Base-by-base conservation (phyloP, 2,113 vertebrate genomes). In the Craseonycteris thonglongyai region DNA sequence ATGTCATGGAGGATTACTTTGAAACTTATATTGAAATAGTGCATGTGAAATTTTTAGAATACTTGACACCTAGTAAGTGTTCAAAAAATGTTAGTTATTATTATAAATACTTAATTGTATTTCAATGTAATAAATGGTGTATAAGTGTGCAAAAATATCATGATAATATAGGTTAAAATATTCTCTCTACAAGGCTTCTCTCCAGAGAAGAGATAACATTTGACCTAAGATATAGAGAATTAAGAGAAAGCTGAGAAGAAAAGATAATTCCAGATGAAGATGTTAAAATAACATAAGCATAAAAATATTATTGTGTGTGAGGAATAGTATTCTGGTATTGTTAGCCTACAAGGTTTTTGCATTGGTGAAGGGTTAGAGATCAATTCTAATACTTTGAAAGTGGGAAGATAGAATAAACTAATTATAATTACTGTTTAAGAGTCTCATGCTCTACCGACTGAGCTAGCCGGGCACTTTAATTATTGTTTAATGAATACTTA, bases 401-500 rank as follows among this genome's bases (percentile, higher is more conserved):
- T 51, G 15, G 30, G 54, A 80, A 22, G 11, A 28, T 30, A 82
- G 28, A 56, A 92, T 88, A 79, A 65, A 92, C 63, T 78, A 79
- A 88, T 59, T 69, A 45, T 75, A 87, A 71, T 58, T 63, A 33
- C 5, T 79, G 3, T 59, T 98, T 98, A 98, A 98, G 97, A 97
- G 97, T 98, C 98, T 98, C 97, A 98, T 97, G 97, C 98, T 98
- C 98, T 98, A 98, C 97, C 97, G 96, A 98, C 98, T 98, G 98
- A 98, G 97, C 97, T 98, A 98, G 97, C 97, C 97, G 97, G 97
- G 97, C 93, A n/a, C n/a, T n/a, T n/a, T 75, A 87, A 71, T 58
- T 63, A 33, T 4, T 79, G 3, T 59, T 16, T 58, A 54, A 61
- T 63, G 45, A 90, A 88, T 33, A 88, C 7, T 66, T 66, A 38